phyloP scores from a whole-genome alignment of 2,113 vertebrate genomes.

The Rana temporaria region DNA sequence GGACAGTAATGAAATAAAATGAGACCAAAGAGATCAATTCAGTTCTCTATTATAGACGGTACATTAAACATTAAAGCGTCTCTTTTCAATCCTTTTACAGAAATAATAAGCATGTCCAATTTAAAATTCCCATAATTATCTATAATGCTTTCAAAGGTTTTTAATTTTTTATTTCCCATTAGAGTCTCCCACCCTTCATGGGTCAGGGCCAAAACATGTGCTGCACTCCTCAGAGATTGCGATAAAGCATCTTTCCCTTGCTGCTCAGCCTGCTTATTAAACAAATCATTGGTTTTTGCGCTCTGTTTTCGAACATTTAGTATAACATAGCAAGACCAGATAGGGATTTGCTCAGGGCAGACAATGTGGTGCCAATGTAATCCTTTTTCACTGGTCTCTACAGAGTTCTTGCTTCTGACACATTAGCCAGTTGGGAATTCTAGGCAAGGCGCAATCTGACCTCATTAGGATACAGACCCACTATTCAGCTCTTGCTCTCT shows the following conservation, averaged over 20 bases:
- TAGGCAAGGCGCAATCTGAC: no score
- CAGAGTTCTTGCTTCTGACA: no score
- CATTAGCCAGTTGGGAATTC: no score
- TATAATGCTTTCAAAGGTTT: slow-evolving; percentile 60
- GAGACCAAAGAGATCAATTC: slow-evolving; percentile 57
- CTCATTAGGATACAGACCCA: no score
- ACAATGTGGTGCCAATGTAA: no score
- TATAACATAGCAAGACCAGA: no score
- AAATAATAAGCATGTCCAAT: slow-evolving; percentile 71
- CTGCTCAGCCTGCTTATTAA: neutral
- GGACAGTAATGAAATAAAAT: slow-evolving; percentile 60
- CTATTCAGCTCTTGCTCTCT: no score
- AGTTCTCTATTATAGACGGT: slow-evolving; percentile 61
- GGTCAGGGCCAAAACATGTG: neutral
- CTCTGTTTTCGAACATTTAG: no score
- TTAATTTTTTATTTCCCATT: slow-evolving; percentile 57
- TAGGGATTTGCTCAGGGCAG: no score
- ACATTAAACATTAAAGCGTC: slow-evolving; percentile 73
- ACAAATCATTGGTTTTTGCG: neutral
- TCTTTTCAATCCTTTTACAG: slow-evolving; percentile 60
- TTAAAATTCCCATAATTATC: slow-evolving; percentile 64
- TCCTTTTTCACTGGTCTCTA: no score
- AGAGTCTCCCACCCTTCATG: neutral
- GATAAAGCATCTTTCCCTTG: neutral
- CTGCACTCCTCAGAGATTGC: neutral